A percentile compares a stretch with the other conserved stretches of the same genome.
These are phyloP conservation scores for Mallotus villosus DNA, from an alignment of 2,797 vertebrate species.

Conservation along the genomic window DNA sequence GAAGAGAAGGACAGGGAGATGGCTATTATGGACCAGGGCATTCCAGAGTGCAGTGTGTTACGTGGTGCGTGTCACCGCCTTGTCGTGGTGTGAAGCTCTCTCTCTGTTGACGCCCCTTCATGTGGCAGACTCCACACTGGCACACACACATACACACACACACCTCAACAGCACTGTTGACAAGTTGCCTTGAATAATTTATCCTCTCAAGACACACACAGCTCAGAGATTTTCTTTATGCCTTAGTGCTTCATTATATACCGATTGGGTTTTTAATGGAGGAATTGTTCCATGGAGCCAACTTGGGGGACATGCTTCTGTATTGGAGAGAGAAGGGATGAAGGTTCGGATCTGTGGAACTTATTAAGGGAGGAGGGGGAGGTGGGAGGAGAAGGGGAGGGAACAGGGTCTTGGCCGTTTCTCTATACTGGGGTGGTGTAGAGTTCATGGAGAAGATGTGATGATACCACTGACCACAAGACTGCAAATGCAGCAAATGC, in stretches of 20 bases:
- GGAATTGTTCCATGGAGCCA: constrained; percentile 52
- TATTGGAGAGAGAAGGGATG: too few relatives aligned
- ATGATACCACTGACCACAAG: too few relatives aligned
- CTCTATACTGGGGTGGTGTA: constrained; percentile 41
- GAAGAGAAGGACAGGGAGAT: not conserved
- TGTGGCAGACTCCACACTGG: not conserved
- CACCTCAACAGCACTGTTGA: constrained; percentile 55
- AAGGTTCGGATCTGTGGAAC: constrained; percentile 48
- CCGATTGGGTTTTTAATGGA: constrained; percentile 74
- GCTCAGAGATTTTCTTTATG: constrained; percentile 44
- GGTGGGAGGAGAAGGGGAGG: constrained; percentile 44
- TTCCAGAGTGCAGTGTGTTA: constrained; percentile 33
- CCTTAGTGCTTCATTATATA: constrained; percentile 68
- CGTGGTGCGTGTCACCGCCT: constrained; percentile 23
- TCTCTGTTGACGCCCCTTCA: constrained; percentile 5
- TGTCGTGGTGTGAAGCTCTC: constrained; percentile 8
- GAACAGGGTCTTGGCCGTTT: constrained; percentile 47
- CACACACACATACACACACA: constrained; percentile 6
- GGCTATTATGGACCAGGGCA: constrained; percentile 35
- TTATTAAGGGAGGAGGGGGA: too few relatives aligned
- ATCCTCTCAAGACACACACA: constrained; percentile 50
- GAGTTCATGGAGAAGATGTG: not conserved
- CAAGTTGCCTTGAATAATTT: constrained; percentile 75
- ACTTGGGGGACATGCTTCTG: too few relatives aligned
- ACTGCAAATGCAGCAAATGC: too few relatives aligned